These are phyloP conservation scores for Coptodon bakossiorum DNA, from an alignment of 2,113 vertebrate species.

Conservation along the genomic window DNA sequence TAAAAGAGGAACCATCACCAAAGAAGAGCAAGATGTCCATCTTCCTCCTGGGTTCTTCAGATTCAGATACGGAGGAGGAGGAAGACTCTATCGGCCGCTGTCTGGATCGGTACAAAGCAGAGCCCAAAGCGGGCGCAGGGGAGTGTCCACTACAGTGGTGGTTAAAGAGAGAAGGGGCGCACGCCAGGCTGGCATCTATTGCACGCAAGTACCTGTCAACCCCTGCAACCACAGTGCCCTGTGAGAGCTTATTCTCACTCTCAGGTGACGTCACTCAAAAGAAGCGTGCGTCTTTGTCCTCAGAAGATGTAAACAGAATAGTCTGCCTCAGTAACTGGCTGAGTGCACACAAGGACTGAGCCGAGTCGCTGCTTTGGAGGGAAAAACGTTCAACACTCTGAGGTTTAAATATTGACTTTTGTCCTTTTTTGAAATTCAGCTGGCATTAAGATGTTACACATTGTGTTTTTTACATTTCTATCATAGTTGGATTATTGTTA, in stretches of 20 bases:
- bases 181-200: not conserved
- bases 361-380: not conserved
- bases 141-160: not conserved
- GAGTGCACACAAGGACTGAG: not conserved
- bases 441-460: fast-evolving
- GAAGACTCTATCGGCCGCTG: not conserved
- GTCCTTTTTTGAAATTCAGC: fast-evolving
- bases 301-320: not conserved
- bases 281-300: not conserved
- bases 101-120: not conserved
- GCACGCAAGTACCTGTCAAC: not conserved
- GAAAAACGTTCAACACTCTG: fast-evolving
- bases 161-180: not conserved
- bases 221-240: not conserved
- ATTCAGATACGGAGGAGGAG: not conserved
- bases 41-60: not conserved
- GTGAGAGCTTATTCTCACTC: not conserved
- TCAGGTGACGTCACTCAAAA: not conserved
- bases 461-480: not conserved
- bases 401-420: fast-evolving
- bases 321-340: not conserved
- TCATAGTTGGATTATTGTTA: fast-evolving
- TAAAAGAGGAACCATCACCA: not conserved
- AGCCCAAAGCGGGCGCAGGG: not conserved
- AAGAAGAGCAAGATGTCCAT: not conserved